Conservation (phyloP, 2,113 vertebrate genomes). For the Tragelaphus scriptus region DNA sequence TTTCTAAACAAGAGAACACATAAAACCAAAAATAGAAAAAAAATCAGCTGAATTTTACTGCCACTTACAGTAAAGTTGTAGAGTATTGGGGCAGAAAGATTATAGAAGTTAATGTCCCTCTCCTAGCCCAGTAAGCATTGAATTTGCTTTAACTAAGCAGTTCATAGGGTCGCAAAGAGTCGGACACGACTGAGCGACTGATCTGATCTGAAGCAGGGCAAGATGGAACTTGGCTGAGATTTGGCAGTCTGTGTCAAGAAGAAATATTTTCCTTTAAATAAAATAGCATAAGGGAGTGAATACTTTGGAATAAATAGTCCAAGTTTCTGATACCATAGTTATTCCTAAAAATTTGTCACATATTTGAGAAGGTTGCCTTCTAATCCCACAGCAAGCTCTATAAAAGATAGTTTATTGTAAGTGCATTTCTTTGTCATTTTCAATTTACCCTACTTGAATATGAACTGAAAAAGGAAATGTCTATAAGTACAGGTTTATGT, state of each 20-base stretch:
- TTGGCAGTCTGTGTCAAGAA: neutral
- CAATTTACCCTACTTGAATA: neutral
- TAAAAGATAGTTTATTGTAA: neutral
- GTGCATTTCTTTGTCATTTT: neutral
- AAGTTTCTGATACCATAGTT: neutral
- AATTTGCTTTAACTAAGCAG: neutral
- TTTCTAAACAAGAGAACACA: neutral
- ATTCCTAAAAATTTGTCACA: neutral
- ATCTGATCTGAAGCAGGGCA: neutral
- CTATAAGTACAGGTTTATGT: neutral
- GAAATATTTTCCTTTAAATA: neutral
- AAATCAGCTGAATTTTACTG: neutral
- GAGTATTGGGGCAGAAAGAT: neutral
- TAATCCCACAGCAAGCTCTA: neutral
- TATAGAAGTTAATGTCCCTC: neutral
- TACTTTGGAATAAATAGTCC: neutral
- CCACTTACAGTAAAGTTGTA: neutral
- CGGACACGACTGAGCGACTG: no score
- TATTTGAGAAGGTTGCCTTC: neutral
- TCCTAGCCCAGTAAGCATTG: neutral
- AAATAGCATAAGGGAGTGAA: neutral
- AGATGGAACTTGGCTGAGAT: neutral
- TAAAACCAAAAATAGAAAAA: neutral
- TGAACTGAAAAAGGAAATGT: neutral
- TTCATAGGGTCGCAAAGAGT: no score